Base-by-base conservation (phyloP, 2,113 vertebrate species). In the Callocephalon fimbriatum region DNA sequence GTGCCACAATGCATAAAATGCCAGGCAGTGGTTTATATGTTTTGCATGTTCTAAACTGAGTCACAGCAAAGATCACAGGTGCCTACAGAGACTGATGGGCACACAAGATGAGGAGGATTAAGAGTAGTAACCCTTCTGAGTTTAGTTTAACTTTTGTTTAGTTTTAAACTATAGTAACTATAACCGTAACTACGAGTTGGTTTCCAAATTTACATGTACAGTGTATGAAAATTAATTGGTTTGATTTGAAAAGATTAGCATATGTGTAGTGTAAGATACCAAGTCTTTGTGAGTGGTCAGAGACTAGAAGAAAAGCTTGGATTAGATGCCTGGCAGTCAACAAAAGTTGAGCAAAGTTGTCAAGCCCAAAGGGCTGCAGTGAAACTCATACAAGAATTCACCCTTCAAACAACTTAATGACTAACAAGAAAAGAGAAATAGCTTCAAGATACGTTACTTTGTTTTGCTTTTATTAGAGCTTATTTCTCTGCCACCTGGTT, bases 371-470 rank as follows among this genome's bases (percentile, higher is more conserved):
- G 85, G 29, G 11, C 61, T 94, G 7, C 65, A 77, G 22, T 54
- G 53, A 62, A 90, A 70, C 51, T 65, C 32, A 19, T 47, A 31
- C 3, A 74, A 40, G 56, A 63, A 51, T 70, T 81, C 31, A 78
- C 4, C 16, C 25, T 85, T 91, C 25, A 40, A 51, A 37, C 25
- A 63, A 21, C 16, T 15, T 26, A 47, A 54, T 51, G 37, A 18
- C 42, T 91, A 45, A n/a, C 7, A 76, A 40, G 59, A 32, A 59
- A 47, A 84, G 38, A 48, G 31, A 70, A 87, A 25, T 31, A 84
- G n/a, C 40, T 65, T 26, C 15, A 71, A 67, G 32, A 22, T 51
- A 6, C 0, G 0, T 54, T 54, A 9, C 18, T 80, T 59, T 31
- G 5, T 18, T 48, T 48, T 61, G 18, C 26, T 48, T 79, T 85